Percentiles rank a stretch among this genome's conserved stretches.
These are phyloP conservation scores for Psilopsiagon aymara DNA, from an alignment of 2,113 vertebrate genomes.

Conservation along the genomic window DNA sequence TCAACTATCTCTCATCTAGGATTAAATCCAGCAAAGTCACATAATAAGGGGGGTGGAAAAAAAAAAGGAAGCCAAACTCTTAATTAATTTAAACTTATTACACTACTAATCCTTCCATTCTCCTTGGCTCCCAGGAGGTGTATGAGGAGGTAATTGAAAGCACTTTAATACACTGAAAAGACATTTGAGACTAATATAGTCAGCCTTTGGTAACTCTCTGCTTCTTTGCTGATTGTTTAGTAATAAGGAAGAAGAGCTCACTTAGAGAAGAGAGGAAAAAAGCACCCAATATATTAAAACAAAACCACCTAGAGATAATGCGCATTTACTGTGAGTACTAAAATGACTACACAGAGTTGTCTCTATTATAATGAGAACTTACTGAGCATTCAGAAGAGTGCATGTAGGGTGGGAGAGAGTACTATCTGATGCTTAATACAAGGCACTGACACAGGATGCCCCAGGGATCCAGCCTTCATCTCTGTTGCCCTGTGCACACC, in stretches of 20 bases:
- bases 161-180: conserved; percentile 68
- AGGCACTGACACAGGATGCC: neutral
- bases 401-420: neutral
- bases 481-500: neutral
- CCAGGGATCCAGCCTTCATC: neutral
- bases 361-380: neutral
- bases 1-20: conserved; percentile 54
- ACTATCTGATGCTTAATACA: neutral
- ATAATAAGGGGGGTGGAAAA: neutral
- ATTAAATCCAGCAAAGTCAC: conserved; percentile 66
- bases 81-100: conserved; percentile 81
- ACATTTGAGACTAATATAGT: conserved; percentile 57
- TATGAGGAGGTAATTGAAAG: conserved; percentile 79
- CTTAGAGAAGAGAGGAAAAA: neutral
- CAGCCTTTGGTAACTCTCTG: neutral
- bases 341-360: neutral
- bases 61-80: neutral
- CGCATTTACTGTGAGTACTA: neutral
- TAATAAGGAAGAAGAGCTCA: conserved; percentile 14
- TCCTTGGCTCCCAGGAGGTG: conserved; percentile 73
- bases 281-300: neutral
- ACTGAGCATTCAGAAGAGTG: neutral
- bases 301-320: neutral
- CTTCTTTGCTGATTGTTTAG: conserved; percentile 21
- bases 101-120: conserved; percentile 74